A percentile compares a stretch with the other conserved stretches of the same genome.
phyloP scores from a whole-genome alignment of 2,113 vertebrate genomes.

The Ifrita kowaldi region DNA sequence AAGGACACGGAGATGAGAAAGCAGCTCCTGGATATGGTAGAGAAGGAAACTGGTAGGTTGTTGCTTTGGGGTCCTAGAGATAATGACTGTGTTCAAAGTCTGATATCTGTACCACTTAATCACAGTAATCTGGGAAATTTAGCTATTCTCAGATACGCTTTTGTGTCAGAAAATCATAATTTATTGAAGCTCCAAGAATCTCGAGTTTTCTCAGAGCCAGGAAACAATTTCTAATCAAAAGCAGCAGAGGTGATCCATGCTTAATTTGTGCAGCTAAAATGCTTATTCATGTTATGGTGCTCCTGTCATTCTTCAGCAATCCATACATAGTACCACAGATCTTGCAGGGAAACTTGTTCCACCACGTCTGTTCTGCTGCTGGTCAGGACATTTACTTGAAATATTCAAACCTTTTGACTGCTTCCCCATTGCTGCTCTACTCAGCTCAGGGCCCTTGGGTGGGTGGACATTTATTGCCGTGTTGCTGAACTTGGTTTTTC shows the following conservation, averaged over 20 bases:
- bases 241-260: not conserved
- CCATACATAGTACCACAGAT: not conserved
- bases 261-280: not conserved
- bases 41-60: conserved; percentile 22
- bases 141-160: not conserved
- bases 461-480: not conserved
- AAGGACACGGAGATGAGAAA: conserved; percentile 9
- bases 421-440: not conserved
- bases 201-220: not conserved
- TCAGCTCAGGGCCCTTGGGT: not conserved
- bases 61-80: not conserved
- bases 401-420: not conserved
- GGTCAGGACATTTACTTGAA: not conserved
- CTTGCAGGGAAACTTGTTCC: not conserved
- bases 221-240: not conserved
- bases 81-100: not conserved
- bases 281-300: not conserved
- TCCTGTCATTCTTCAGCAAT: not conserved
- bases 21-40: conserved; percentile 15
- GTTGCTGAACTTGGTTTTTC: not conserved
- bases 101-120: not conserved
- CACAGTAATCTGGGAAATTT: not conserved
- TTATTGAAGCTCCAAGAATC: not conserved
- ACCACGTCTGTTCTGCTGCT: not conserved
- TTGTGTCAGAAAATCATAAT: not conserved